Evolutionary conservation across 2,113 vertebrate genomes (phyloP), one percentile per base, ranked within the genome.

Genomic region (Hemichromis elongatus): DNA sequence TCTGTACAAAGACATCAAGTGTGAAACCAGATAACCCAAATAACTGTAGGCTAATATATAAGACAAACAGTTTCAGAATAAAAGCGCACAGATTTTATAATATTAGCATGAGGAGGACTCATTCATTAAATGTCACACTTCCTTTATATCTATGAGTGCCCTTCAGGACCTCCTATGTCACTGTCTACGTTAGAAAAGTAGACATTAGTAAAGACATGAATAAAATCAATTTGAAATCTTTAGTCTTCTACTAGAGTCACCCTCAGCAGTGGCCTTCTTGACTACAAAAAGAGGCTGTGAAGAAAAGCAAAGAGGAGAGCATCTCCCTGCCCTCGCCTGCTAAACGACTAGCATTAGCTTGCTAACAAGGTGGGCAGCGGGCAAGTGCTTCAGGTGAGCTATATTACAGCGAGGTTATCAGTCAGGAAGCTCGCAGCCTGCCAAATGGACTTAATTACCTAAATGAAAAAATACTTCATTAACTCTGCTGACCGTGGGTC

Each of bases 271-370:
- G 84, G n/a, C 9, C 28, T 50, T n/a, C n/a, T 37, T 33, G 80
- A 42, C 8, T 19, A 11, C 3, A 86, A 56, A 63, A 21, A 55
- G 11, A 47, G 86, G 63, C 82, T 53, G 52, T n/a, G 18, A 57
- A 52, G 26, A 42, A 77, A 82, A 70, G 82, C 84, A 50, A 18
- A 11, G 61, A 75, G 70, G 45, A 75, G 45, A 92, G 84, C 87
- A 90, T 91, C 87, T 37, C 85, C 12, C 54, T 89, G 82, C 47
- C 83, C 84, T 87, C 85, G 57, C 52, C 52, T 33, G 91, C 87
- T 91, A 86, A 75, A 75, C 53, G 18, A 42, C 84, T 92, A 94
- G 91, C 93, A 86, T 83, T 59, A 89, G 84, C 90, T 68, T 40
- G 50, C 56, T 78, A 55, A 63, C 82, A 93, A 91, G 90, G 85